These are phyloP conservation scores for Lepidotrigona ventralis DNA, from an alignment of 1,140 invertebrate genomes.

Conservation along the genomic window DNA sequence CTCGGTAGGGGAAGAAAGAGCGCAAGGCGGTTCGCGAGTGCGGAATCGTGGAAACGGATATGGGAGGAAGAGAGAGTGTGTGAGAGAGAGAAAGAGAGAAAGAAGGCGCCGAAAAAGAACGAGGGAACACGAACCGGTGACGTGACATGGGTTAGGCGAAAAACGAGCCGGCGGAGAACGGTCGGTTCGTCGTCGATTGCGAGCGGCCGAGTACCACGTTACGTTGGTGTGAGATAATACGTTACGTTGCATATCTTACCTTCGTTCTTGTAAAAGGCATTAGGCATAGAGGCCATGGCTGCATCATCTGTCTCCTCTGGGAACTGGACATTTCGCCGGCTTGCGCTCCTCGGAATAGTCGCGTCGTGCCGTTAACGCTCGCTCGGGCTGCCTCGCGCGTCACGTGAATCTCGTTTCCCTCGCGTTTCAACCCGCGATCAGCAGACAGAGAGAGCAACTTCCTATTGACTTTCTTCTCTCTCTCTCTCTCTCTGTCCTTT, in stretches of 20 bases:
- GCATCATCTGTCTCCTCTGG: slow-evolving; percentile 75
- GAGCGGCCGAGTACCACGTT: slow-evolving; percentile 24
- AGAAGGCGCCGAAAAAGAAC: slow-evolving; percentile 1
- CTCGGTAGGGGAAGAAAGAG: slow-evolving; percentile 44
- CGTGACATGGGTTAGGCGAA: slow-evolving; percentile 25
- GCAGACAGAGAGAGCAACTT: no score
- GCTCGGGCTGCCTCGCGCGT: background rate
- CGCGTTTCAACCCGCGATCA: background rate
- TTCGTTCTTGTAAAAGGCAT: slow-evolving; percentile 70
- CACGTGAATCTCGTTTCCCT: background rate
- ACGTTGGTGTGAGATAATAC: slow-evolving; percentile 25
- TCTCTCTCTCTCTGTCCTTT: background rate
- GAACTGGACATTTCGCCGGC: slow-evolving; percentile 67
- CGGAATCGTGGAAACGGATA: slow-evolving; percentile 7
- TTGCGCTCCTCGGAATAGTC: background rate
- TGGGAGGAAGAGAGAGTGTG: background rate
- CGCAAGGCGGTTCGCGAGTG: slow-evolving; percentile 22
- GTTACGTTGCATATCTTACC: slow-evolving; percentile 66
- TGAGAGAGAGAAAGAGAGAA: slow-evolving; percentile 2
- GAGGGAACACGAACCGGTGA: slow-evolving; percentile 5
- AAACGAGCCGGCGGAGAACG: slow-evolving; percentile 30
- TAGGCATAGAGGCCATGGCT: slow-evolving; percentile 77
- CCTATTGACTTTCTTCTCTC: background rate
- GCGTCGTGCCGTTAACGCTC: background rate
- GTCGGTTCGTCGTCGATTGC: slow-evolving; percentile 9